phyloP scores from a whole-genome alignment of 2,797 vertebrate species.

The Peromyscus eremicus region DNA sequence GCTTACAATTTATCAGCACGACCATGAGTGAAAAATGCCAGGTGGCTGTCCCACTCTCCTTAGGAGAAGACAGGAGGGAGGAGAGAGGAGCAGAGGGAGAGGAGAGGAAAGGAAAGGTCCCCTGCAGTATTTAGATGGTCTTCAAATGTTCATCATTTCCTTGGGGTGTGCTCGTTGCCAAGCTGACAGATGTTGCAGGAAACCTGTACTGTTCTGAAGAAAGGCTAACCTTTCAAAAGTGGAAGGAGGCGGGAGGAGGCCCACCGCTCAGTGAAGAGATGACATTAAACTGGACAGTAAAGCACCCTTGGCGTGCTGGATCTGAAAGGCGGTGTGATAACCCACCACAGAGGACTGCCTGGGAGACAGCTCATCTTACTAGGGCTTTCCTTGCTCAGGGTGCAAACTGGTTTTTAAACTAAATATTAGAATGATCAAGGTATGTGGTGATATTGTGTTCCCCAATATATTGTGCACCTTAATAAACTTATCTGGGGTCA shows the following conservation, averaged over 20 bases:
- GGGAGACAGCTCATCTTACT: slow-evolving; percentile 69
- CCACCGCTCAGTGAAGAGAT: slow-evolving; percentile 63
- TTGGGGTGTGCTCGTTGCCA: slow-evolving; percentile 80
- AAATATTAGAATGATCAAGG: slow-evolving; percentile 72
- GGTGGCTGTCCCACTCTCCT: slow-evolving; percentile 38
- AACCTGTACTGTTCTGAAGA: slow-evolving; percentile 80
- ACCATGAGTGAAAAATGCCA: slow-evolving; percentile 56
- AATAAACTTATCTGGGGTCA: too few species aligned
- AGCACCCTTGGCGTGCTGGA: slow-evolving; percentile 65
- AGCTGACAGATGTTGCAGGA: slow-evolving; percentile 80
- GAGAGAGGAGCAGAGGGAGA: neutral
- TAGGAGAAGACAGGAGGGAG: slow-evolving; percentile 9
- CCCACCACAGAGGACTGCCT: slow-evolving; percentile 73
- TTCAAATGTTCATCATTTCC: slow-evolving; percentile 86
- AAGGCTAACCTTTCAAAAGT: slow-evolving; percentile 82
- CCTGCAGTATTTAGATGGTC: slow-evolving; percentile 76
- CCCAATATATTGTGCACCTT: too few species aligned
- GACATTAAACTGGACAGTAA: slow-evolving; percentile 82
- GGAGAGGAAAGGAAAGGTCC: slow-evolving; percentile 18
- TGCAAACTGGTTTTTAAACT: slow-evolving; percentile 72
- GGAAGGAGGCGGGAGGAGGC: slow-evolving; percentile 63
- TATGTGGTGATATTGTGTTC: too few species aligned
- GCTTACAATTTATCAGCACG: slow-evolving; percentile 58
- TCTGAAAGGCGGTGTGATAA: slow-evolving; percentile 68
- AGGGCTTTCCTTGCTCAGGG: slow-evolving; percentile 64